A percentile compares a stretch with the other conserved stretches of the same genome.
Evolutionary conservation across 2,797 vertebrate species (phyloP).

Genomic region (Girardinus metallicus): DNA sequence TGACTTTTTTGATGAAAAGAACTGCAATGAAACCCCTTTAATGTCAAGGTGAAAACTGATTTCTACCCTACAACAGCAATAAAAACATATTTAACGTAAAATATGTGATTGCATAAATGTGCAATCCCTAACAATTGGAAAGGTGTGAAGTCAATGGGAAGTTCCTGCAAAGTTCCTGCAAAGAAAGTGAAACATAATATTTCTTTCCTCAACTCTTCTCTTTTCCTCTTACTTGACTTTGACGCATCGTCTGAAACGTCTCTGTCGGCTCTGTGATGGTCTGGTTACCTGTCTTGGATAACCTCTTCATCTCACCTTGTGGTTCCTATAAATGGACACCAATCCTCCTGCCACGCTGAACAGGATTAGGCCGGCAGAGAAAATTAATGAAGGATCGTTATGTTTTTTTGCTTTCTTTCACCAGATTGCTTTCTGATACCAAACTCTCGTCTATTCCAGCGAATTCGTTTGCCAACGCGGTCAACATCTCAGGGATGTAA

Average conservation of each 20-base stretch:
- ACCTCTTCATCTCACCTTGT: background rate
- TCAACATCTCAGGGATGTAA: constrained; percentile 96
- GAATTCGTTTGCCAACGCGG: constrained; percentile 86
- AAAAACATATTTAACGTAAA: too few species aligned
- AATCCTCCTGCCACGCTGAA: background rate
- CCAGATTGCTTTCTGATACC: constrained; percentile 91
- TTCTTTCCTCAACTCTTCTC: background rate
- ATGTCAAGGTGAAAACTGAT: too few species aligned
- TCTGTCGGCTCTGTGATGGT: background rate
- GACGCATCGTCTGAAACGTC: background rate
- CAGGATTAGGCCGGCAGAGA: background rate
- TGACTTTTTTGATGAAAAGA: too few species aligned
- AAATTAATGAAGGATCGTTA: background rate
- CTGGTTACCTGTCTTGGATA: background rate
- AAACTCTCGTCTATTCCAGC: constrained; percentile 84
- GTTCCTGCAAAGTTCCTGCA: too few species aligned
- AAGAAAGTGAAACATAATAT: background rate
- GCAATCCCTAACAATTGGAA: too few species aligned
- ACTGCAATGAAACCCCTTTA: too few species aligned
- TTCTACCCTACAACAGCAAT: too few species aligned
- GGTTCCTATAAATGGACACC: background rate
- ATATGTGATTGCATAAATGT: too few species aligned
- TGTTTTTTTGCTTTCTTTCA: constrained; percentile 37
- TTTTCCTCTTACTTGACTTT: background rate
- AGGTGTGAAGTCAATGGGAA: too few species aligned